Evolutionary conservation across 2,888 invertebrate genomes (phyloP).

Genomic region (Chalcosyrphus nemorum): DNA sequence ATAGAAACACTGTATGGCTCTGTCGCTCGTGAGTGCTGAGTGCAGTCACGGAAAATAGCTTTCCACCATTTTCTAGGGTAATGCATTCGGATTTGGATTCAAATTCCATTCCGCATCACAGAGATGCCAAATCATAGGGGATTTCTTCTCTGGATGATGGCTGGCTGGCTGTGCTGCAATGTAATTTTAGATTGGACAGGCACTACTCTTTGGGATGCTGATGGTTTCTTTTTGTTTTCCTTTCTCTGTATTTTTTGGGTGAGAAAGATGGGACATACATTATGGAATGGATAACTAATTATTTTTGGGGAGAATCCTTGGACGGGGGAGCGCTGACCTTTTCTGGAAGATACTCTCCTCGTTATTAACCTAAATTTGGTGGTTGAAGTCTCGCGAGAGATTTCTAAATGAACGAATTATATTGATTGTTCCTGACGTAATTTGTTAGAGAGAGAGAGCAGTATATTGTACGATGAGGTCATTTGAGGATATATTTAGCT

Average conservation of each 20-base stretch:
- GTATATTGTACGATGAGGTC: conserved; percentile 27
- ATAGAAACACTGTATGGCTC: conserved; percentile 48
- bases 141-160: not conserved
- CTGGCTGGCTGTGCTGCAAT: not conserved
- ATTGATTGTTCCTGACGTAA: not conserved
- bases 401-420: not conserved
- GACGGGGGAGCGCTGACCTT: not conserved
- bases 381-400: not conserved
- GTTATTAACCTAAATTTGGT: conserved; percentile 7
- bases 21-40: not conserved
- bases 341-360: not conserved
- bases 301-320: conserved; percentile 16
- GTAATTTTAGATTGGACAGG: conserved; percentile 55
- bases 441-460: not conserved
- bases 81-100: conserved; percentile 46
- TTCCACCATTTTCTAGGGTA: conserved; percentile 52
- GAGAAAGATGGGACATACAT: conserved; percentile 16
- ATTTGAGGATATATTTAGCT: conserved; percentile 31
- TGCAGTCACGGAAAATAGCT: conserved; percentile 39
- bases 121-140: not conserved
- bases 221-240: conserved; percentile 16
- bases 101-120: conserved; percentile 33
- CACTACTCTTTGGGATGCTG: conserved; percentile 1
- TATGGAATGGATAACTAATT: conserved; percentile 51
- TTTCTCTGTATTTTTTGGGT: not conserved